Conservation (phyloP, 2,113 vertebrate genomes). For the Hypomesus transpacificus region DNA sequence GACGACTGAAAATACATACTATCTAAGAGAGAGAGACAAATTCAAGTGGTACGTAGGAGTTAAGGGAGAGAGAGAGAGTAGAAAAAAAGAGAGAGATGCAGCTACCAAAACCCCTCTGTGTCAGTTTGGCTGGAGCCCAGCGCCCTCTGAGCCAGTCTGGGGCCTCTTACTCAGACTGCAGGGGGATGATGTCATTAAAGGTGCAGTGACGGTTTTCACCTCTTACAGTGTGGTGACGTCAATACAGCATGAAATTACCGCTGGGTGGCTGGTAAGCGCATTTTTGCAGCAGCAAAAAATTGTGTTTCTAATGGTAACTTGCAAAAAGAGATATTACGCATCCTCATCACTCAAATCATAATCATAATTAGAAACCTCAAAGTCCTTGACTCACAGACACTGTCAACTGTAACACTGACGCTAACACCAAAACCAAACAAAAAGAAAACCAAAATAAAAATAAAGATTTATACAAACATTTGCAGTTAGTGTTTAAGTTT, state of each 20-base stretch:
- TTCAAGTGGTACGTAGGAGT: conserved; percentile 44
- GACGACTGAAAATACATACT: conserved; percentile 14
- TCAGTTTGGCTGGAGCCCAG: conserved; percentile 32
- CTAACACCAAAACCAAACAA: conserved; percentile 54
- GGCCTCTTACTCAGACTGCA: conserved; percentile 24
- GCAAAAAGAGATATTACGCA: conserved; percentile 3
- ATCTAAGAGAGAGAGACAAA: neutral
- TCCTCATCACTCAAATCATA: neutral
- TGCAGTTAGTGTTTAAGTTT: conserved; percentile 64
- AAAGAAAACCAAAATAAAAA: conserved; percentile 36
- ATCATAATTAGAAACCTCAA: conserved; percentile 13
- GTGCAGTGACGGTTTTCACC: conserved; percentile 26
- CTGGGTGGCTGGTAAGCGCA: conserved; percentile 31
- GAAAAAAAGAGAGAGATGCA: conserved; percentile 36
- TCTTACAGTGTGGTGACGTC: conserved; percentile 45
- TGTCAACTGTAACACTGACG: conserved; percentile 66
- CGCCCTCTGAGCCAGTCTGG: conserved; percentile 3
- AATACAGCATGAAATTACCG: conserved; percentile 30
- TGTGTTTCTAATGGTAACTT: conserved; percentile 4
- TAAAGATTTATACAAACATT: conserved; percentile 67
- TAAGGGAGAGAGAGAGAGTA: conserved; percentile 35
- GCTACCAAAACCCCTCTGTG: conserved; percentile 41
- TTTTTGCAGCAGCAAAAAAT: conserved; percentile 21
- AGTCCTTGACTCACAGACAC: conserved; percentile 51
- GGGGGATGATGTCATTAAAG: conserved; percentile 38